phyloP scores from a whole-genome alignment of 2,888 invertebrate species.

The Synanthedon tipuliformis region DNA sequence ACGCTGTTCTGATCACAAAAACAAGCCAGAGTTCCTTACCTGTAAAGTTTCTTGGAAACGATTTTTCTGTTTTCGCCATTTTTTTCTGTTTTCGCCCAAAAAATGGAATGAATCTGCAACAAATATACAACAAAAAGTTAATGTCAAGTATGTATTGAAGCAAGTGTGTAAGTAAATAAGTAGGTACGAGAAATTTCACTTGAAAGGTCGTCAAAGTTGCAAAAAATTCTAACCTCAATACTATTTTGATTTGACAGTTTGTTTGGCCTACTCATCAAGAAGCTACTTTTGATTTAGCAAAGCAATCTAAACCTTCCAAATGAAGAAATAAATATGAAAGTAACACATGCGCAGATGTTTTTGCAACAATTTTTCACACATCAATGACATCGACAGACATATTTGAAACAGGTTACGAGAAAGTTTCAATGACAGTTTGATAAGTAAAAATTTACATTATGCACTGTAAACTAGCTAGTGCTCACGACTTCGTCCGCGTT shows the following conservation, averaged over 20 bases:
- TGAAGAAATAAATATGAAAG: neutral
- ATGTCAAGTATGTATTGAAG: neutral
- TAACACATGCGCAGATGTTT: neutral
- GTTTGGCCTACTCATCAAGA: conserved; percentile 14
- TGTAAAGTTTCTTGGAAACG: conserved; percentile 64
- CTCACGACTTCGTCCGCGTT: too few species aligned
- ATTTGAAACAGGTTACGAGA: conserved; percentile 12
- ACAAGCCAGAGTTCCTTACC: conserved; percentile 27
- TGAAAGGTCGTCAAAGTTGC: neutral
- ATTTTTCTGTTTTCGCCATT: conserved; percentile 65
- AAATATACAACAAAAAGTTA: conserved; percentile 4
- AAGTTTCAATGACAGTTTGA: conserved; percentile 15
- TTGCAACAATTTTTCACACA: conserved; percentile 11
- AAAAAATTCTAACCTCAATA: conserved; percentile 21
- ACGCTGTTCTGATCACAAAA: too few species aligned
- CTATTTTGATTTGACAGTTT: conserved; percentile 14
- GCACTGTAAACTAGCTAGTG: too few species aligned
- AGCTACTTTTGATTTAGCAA: neutral
- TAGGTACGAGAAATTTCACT: too few species aligned
- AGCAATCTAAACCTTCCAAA: neutral
- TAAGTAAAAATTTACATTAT: too few species aligned
- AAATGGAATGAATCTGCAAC: conserved; percentile 50
- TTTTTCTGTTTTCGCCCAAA: conserved; percentile 16
- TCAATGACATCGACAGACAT: conserved; percentile 14
- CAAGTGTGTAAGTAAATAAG: too few species aligned